Conservation (phyloP, 2,113 vertebrate genomes). For the Herpailurus yagouaroundi region DNA sequence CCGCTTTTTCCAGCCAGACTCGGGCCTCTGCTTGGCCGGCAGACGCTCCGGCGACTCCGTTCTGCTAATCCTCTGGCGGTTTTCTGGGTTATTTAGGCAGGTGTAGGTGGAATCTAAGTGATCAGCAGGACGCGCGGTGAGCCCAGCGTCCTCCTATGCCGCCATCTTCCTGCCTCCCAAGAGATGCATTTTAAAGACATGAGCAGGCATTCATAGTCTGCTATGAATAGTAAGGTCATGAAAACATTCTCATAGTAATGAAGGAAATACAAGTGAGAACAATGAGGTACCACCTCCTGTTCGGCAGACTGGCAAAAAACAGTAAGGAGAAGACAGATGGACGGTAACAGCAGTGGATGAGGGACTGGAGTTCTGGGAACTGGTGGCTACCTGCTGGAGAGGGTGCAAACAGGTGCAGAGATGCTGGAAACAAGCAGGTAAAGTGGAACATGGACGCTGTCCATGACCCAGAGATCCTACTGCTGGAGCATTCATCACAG, state of each 20-base stretch:
- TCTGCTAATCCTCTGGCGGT: too few relatives aligned
- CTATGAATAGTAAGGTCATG: not conserved
- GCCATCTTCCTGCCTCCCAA: not conserved
- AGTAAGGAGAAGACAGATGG: not conserved
- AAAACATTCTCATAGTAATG: not conserved
- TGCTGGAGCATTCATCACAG: not conserved
- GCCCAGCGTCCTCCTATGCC: too few relatives aligned
- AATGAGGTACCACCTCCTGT: not conserved
- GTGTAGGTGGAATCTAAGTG: too few relatives aligned
- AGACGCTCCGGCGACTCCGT: too few relatives aligned
- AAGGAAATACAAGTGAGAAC: not conserved
- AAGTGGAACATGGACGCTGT: not conserved
- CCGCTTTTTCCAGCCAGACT: too few relatives aligned
- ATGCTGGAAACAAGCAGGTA: not conserved
- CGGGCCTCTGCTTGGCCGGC: too few relatives aligned
- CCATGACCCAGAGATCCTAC: accelerated
- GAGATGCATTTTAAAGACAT: not conserved
- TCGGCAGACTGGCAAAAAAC: not conserved
- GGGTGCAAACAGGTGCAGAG: too few relatives aligned
- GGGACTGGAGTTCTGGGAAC: not conserved
- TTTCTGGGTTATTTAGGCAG: too few relatives aligned
- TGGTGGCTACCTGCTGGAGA: accelerated
- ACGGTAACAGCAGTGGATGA: accelerated
- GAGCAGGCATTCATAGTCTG: not conserved
- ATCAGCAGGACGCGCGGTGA: too few relatives aligned